Percentiles rank a stretch among this genome's conserved stretches.
Conservation (phyloP, 1,140 invertebrate genomes). For the Zaprionus inermis region DNA sequence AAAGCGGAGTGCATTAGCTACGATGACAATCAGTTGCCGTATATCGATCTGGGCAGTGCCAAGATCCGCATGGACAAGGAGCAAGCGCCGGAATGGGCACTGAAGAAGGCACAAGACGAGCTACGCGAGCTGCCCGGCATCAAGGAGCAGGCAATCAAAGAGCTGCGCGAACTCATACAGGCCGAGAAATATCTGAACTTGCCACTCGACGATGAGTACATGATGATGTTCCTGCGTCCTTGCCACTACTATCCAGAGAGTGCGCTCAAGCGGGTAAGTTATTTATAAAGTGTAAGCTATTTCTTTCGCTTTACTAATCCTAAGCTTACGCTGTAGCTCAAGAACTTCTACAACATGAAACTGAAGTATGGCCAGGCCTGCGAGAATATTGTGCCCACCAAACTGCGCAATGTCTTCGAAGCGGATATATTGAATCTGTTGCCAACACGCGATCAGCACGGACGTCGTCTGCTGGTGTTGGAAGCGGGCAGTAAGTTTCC, state of each 20-base stretch:
- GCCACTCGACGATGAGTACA: constrained; percentile 87
- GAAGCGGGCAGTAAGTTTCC: constrained; percentile 86
- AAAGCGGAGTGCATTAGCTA: constrained; percentile 83
- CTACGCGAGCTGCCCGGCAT: constrained; percentile 88
- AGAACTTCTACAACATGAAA: constrained; percentile 86
- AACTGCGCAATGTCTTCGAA: constrained; percentile 85
- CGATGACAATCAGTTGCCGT: constrained; percentile 85
- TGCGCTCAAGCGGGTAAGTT: constrained; percentile 86
- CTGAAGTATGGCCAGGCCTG: constrained; percentile 85
- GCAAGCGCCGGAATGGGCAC: constrained; percentile 84
- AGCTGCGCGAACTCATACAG: constrained; percentile 85
- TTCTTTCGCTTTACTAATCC: background rate
- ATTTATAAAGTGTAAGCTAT: background rate
- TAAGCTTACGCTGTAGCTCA: constrained; percentile 84
- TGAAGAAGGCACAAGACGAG: constrained; percentile 87
- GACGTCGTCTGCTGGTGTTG: constrained; percentile 86
- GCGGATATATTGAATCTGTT: constrained; percentile 86
- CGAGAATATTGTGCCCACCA: constrained; percentile 84
- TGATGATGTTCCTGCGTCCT: constrained; percentile 88
- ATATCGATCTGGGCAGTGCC: constrained; percentile 85
- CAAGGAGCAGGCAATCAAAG: constrained; percentile 86
- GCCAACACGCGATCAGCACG: constrained; percentile 85
- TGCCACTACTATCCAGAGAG: constrained; percentile 89
- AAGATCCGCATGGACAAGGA: constrained; percentile 85
- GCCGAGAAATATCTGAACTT: constrained; percentile 85